A percentile compares a stretch with the other conserved stretches of the same genome.
Conservation (phyloP, 2,797 vertebrate species). For the Myioborus melanocephalus region DNA sequence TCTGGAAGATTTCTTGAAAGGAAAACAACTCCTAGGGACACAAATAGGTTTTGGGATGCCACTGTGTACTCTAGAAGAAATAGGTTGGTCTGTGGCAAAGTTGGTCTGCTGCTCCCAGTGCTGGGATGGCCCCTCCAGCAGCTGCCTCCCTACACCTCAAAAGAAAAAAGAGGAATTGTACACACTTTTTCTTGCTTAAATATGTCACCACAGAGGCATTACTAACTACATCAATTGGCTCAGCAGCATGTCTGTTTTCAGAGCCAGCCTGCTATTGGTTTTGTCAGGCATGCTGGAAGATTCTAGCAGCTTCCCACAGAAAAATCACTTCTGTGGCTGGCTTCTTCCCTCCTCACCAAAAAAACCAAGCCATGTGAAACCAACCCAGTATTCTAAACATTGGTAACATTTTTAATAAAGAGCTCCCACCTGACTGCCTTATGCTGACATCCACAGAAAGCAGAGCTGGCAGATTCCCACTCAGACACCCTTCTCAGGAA, state of each 20-base stretch:
- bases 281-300: too few relatives aligned
- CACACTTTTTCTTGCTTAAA: background rate
- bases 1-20: background rate
- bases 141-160: fast-evolving
- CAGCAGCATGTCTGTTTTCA: background rate
- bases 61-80: background rate
- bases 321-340: background rate
- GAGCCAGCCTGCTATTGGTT: background rate
- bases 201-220: background rate
- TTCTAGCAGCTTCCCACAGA: background rate
- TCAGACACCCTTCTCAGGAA: background rate
- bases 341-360: background rate
- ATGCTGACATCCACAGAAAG: background rate
- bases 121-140: background rate
- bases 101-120: background rate
- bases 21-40: background rate
- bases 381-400: background rate
- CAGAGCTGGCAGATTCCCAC: background rate
- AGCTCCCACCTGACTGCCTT: background rate
- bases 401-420: background rate
- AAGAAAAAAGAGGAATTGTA: background rate
- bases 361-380: background rate
- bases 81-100: background rate
- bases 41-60: background rate
- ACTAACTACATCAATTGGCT: background rate